Evolutionary conservation across 2,113 vertebrate species (phyloP).

Genomic region (Pedetes capensis): DNA sequence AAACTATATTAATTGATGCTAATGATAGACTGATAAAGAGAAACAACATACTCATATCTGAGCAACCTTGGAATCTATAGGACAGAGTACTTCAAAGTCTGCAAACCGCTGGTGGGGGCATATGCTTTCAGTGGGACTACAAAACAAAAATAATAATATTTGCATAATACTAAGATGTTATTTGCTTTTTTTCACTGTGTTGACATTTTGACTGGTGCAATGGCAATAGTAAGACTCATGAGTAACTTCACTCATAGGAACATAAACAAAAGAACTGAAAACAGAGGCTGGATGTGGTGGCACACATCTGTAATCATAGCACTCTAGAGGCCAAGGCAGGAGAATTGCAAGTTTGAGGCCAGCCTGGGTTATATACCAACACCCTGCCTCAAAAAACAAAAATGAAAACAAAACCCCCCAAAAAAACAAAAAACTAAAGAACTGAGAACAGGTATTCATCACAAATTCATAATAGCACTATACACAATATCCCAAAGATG

Average conservation of each 20-base stretch:
- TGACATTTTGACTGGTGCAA: not conserved
- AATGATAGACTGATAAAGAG: not conserved
- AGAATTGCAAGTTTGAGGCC: too few relatives aligned
- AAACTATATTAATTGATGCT: not conserved
- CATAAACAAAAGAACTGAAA: not conserved
- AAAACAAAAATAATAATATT: conserved; percentile 5
- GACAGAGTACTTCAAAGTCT: not conserved
- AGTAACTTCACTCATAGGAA: not conserved
- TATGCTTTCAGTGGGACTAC: not conserved
- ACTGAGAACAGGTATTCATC: not conserved
- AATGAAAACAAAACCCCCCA: too few relatives aligned
- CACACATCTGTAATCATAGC: too few relatives aligned
- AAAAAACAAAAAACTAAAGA: too few relatives aligned
- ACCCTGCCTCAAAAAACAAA: too few relatives aligned
- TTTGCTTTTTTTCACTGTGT: too few relatives aligned
- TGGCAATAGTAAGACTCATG: not conserved
- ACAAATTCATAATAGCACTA: not conserved
- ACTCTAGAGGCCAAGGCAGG: too few relatives aligned
- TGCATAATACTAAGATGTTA: conserved; percentile 23
- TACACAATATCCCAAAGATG: not conserved
- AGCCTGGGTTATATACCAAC: too few relatives aligned
- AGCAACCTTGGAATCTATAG: not conserved
- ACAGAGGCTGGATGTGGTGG: too few relatives aligned
- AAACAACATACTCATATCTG: not conserved
- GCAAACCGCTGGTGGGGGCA: too few relatives aligned